Percentiles rank a stretch among this genome's conserved stretches.
Evolutionary conservation across 1,140 invertebrate genomes (phyloP).

Genomic region (Aradophagus sp.): DNA sequence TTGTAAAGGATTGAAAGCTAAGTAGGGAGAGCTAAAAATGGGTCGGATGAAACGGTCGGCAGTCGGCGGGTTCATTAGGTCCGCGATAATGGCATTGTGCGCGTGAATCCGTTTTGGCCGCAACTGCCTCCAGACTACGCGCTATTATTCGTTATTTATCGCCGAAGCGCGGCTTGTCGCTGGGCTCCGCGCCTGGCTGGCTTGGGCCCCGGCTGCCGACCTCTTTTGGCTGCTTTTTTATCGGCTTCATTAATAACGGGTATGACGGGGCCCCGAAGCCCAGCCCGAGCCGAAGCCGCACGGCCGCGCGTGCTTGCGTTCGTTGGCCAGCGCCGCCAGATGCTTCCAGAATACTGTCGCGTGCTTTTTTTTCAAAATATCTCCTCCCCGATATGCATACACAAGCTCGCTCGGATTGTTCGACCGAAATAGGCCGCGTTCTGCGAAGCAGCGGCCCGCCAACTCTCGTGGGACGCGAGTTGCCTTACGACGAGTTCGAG

Average conservation of each 20-base stretch:
- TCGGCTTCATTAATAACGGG: constrained; percentile 47
- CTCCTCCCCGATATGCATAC: constrained; percentile 36
- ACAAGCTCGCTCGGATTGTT: constrained; percentile 32
- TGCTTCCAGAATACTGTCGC: constrained; percentile 40
- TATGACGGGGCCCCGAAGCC: constrained; percentile 25
- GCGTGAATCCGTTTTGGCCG: constrained; percentile 22
- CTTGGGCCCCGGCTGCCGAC: too few species aligned
- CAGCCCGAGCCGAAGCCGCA: constrained; percentile 8
- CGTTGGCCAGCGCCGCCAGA: constrained; percentile 36
- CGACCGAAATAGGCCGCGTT: constrained; percentile 28
- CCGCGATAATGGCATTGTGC: constrained; percentile 33
- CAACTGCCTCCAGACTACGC: constrained; percentile 44
- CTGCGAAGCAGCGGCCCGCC: constrained; percentile 4
- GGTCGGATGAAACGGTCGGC: too few species aligned
- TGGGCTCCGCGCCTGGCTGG: too few species aligned
- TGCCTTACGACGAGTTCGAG: not conserved
- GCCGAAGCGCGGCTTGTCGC: constrained; percentile 7
- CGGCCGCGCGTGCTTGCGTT: constrained; percentile 34
- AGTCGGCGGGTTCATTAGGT: constrained; percentile 34
- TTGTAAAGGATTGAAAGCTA: too few species aligned
- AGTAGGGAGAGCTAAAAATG: too few species aligned
- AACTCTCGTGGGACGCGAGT: constrained; percentile 4
- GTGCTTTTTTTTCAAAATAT: constrained; percentile 44
- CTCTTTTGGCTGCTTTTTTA: too few species aligned
- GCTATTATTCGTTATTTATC: constrained; percentile 50